Conservation (phyloP, 1,140 invertebrate genomes). For the Lanistes nyassanus region DNA sequence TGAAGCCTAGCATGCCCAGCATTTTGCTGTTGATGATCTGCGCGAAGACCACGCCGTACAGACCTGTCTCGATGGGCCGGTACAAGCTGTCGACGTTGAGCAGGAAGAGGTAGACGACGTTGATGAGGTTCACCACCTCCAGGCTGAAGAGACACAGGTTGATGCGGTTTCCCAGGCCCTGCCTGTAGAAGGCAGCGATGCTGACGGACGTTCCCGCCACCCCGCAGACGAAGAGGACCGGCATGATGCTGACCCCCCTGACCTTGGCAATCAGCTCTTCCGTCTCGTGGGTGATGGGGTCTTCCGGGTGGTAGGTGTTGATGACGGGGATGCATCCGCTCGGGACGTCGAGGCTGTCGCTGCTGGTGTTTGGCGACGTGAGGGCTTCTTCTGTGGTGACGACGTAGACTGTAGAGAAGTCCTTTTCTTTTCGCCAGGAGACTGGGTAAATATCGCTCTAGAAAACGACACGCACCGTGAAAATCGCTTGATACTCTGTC, state of each 20-base stretch:
- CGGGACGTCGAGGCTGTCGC: no score
- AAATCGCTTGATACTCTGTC: no score
- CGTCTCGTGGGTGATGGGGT: neutral
- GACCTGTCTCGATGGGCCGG: neutral
- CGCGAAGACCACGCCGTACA: neutral
- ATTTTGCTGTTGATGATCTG: neutral
- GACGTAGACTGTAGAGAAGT: no score
- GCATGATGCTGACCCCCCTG: neutral
- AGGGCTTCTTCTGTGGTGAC: no score
- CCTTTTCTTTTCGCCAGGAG: no score
- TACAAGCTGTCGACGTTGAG: neutral
- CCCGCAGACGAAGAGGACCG: neutral
- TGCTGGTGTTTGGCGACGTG: no score
- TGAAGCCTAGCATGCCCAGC: neutral
- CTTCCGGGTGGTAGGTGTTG: neutral
- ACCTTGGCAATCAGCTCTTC: neutral
- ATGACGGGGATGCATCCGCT: no score
- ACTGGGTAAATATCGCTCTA: no score
- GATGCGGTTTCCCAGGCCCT: neutral
- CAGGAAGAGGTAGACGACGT: neutral
- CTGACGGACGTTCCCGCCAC: neutral
- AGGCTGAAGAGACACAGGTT: slow-evolving; percentile 4
- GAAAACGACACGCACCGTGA: no score
- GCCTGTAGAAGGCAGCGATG: neutral
- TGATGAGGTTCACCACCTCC: neutral